Evolutionary conservation across 2,888 invertebrate genomes (phyloP).

Genomic region (Drosophila dives): DNA sequence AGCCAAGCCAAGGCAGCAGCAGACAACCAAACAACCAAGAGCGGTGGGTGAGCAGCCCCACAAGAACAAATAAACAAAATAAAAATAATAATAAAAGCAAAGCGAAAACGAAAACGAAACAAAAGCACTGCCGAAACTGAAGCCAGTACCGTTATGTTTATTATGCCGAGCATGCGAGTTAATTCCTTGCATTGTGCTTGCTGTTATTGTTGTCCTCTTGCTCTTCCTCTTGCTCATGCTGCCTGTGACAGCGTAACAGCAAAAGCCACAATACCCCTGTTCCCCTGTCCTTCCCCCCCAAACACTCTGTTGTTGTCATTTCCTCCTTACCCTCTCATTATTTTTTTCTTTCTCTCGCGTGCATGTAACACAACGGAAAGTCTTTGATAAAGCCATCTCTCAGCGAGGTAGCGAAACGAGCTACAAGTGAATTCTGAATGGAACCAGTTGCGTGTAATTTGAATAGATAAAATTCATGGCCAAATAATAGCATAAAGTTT

Average conservation of each 20-base stretch:
- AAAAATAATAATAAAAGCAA: constrained; percentile 10
- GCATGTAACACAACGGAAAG: constrained; percentile 56
- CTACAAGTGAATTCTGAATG: background rate
- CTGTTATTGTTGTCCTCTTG: constrained; percentile 19
- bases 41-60: background rate
- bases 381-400: constrained; percentile 54
- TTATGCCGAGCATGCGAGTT: constrained; percentile 77
- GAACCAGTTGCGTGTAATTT: constrained; percentile 24
- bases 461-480: constrained; percentile 39
- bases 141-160: constrained; percentile 64
- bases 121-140: constrained; percentile 25
- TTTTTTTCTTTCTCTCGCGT: constrained; percentile 73
- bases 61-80: background rate
- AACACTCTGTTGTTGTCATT: background rate
- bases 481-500: constrained; percentile 25
- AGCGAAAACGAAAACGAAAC: constrained; percentile 24
- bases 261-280: constrained; percentile 16
- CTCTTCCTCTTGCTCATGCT: constrained; percentile 15
- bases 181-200: constrained; percentile 63
- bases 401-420: constrained; percentile 1
- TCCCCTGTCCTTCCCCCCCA: background rate
- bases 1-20: constrained; percentile 35
- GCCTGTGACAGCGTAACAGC: constrained; percentile 33
- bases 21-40: constrained; percentile 3
- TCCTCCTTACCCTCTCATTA: constrained; percentile 32